Evolutionary conservation across 1,140 invertebrate genomes (phyloP), one percentile per base, ranked within the genome.

Genomic region (Lithobius niger): DNA sequence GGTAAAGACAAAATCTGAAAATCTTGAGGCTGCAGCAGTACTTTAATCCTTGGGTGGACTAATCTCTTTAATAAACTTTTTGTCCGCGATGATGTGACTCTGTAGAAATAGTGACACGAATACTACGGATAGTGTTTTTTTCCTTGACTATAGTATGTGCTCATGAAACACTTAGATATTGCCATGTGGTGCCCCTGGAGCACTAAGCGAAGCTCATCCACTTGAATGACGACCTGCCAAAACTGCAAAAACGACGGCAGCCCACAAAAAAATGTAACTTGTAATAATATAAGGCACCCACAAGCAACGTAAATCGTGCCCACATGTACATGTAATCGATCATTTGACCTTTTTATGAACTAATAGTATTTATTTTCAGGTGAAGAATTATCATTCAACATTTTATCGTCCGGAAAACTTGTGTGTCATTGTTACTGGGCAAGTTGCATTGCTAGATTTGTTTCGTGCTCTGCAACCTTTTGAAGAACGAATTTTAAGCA

Each of bases 401-500:
- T 93, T 86, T 71, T 96, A 96, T 69, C 75, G 88, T 27, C 80
- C 90, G n/a, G 87, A 91, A 70, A 96, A 96, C 70, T 70, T 94
- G 44, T 82, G 81, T 57, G 69, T 95, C 2, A 83, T 92, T 54
- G 80, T 95, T 47, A 82, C 82, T 42, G 91, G 91, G 0, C 80
- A 83, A 70, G 79, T 95, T 3, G 77, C 82, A 48, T 76, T 83
- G 42, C 72, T 81, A 1, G 77, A 89, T 62, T 77, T 94, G 1
- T 88, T 92, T 67, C 72, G 78, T 64, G 79, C 80, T 15, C 66
- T 94, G 21, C 70, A 78, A 60, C 75, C 78, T 26, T 67, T 91
- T 16, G 87, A 92, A 69, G 74, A 84, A 54, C 89, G 86, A 71
- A 88, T 92, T 62, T 67, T 85, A 22, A 70, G 74, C 13, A 86